Evolutionary conservation across 2,888 invertebrate genomes (phyloP).

Genomic region (Acanthopleura granulata): DNA sequence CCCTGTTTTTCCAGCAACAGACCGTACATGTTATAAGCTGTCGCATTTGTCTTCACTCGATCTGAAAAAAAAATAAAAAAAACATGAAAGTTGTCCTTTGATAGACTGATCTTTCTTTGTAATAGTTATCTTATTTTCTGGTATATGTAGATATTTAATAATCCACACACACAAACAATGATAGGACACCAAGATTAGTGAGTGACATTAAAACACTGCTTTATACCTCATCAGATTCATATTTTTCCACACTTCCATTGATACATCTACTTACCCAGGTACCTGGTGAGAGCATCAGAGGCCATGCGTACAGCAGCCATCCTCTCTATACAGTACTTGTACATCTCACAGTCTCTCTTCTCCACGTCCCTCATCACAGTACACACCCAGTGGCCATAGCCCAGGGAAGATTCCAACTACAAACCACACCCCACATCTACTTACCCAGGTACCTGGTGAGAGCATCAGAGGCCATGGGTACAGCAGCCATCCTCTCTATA

Average conservation of each 20-base stretch:
- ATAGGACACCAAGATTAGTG: too few relatives aligned
- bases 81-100: not conserved
- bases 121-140: too few relatives aligned
- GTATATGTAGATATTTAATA: too few relatives aligned
- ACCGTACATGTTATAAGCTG: constrained; percentile 82
- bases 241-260: too few relatives aligned
- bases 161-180: too few relatives aligned
- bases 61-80: constrained; percentile 67
- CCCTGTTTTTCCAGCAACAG: constrained; percentile 79
- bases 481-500: constrained; percentile 84
- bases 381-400: constrained; percentile 90
- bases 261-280: constrained; percentile 72
- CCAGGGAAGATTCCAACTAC: constrained; percentile 81
- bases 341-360: constrained; percentile 73
- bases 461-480: constrained; percentile 83
- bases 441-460: constrained; percentile 82
- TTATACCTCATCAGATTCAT: too few relatives aligned
- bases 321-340: constrained; percentile 82
- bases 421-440: constrained; percentile 21
- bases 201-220: too few relatives aligned
- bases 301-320: constrained; percentile 86
- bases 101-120: too few relatives aligned
- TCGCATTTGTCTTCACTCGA: constrained; percentile 75
- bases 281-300: constrained; percentile 83
- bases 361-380: constrained; percentile 75